These are phyloP conservation scores for Gnathonemus longibarbis DNA, from an alignment of 2,113 vertebrate species.

Conservation along the genomic window DNA sequence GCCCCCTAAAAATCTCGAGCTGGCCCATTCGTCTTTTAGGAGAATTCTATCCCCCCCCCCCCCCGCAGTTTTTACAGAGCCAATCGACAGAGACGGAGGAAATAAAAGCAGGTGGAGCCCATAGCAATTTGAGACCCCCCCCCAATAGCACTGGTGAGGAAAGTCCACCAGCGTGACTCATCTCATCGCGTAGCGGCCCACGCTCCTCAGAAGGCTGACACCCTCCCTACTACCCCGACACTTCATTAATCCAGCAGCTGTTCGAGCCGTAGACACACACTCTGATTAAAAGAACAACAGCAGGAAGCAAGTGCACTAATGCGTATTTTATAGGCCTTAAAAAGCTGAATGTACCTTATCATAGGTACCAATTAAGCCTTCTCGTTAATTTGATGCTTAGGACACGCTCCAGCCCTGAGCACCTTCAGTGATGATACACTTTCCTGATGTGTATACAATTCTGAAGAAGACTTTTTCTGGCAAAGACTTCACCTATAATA, in stretches of 20 bases:
- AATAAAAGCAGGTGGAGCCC: background rate
- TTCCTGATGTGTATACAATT: background rate
- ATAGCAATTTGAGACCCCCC: background rate
- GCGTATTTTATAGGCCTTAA: background rate
- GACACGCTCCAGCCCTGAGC: background rate
- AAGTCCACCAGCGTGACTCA: background rate
- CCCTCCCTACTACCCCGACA: background rate
- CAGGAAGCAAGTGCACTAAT: background rate
- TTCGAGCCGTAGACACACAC: background rate
- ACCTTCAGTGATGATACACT: background rate
- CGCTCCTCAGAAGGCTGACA: background rate
- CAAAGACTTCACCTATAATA: background rate
- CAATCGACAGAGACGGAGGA: background rate
- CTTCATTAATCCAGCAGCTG: background rate
- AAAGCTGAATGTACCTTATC: background rate
- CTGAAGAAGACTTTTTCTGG: background rate
- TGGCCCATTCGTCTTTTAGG: constrained; percentile 7
- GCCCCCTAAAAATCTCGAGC: background rate
- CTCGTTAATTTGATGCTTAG: background rate
- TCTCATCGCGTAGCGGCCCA: background rate
- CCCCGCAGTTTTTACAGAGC: background rate
- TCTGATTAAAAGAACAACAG: background rate
- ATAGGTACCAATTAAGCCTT: background rate
- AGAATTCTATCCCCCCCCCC: background rate
- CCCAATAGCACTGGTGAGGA: background rate